Percentiles rank a stretch among this genome's conserved stretches.
These are phyloP conservation scores for Tipula lateralis DNA, from an alignment of 2,888 invertebrate genomes.

Conservation along the genomic window DNA sequence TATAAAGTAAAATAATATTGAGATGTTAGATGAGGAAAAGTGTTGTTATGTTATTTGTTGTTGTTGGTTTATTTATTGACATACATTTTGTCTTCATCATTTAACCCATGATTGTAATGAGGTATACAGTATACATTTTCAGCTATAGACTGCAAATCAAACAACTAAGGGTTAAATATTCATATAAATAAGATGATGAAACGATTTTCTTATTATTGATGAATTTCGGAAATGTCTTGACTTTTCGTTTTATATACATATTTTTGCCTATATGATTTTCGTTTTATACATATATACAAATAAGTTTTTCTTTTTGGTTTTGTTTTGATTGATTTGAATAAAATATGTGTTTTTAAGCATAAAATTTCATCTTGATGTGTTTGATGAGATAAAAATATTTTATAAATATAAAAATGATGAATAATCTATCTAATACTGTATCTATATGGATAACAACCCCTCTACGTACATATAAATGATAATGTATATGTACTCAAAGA, in stretches of 20 bases:
- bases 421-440: not conserved
- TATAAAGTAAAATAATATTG: not conserved
- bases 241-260: not conserved
- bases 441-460: not conserved
- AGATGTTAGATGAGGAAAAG: constrained; percentile 19
- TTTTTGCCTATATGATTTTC: not conserved
- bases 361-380: constrained; percentile 19
- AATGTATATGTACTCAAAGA: not conserved
- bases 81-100: not conserved
- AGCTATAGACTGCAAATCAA: not conserved
- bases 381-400: constrained; percentile 11
- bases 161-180: not conserved
- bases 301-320: not conserved
- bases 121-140: not conserved
- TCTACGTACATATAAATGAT: not conserved
- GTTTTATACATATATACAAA: not conserved
- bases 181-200: not conserved
- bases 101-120: not conserved
- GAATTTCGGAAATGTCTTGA: constrained; percentile 19
- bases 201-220: constrained; percentile 9
- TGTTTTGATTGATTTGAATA: constrained; percentile 1
- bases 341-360: constrained; percentile 6
- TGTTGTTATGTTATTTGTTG: not conserved
- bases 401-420: not conserved
- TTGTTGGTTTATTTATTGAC: constrained; percentile 4